Percentiles rank a stretch among this genome's conserved stretches.
Evolutionary conservation across 1,140 invertebrate genomes (phyloP).

Genomic region (Palaemon carinicauda): DNA sequence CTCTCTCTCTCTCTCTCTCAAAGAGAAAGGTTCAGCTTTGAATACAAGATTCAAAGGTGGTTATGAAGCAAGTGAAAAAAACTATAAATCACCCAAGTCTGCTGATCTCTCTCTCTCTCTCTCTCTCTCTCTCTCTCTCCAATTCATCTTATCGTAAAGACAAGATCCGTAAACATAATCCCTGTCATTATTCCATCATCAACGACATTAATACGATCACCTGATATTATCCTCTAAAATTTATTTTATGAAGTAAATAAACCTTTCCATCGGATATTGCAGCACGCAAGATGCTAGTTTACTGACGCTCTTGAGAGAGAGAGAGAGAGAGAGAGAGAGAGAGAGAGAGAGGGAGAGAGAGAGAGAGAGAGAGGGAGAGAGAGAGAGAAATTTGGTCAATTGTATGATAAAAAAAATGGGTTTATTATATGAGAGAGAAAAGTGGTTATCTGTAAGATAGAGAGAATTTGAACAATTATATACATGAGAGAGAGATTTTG

Average conservation of each 20-base stretch:
- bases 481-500: not conserved
- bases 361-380: not conserved
- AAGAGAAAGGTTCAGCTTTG: no score
- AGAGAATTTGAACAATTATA: not conserved
- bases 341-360: not conserved
- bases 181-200: no score
- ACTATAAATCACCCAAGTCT: not conserved
- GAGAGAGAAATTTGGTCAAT: not conserved
- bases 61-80: no score
- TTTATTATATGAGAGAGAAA: not conserved
- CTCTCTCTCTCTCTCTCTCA: no score
- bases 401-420: not conserved
- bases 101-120: not conserved
- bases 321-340: not conserved
- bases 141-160: no score
- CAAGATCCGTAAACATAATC: no score
- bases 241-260: no score
- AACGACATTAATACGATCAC: no score
- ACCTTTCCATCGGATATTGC: no score
- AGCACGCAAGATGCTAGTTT: no score
- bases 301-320: not conserved
- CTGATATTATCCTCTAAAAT: no score
- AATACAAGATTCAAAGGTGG: no score
- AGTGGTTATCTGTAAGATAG: not conserved
- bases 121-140: not conserved